Evolutionary conservation across 2,888 invertebrate genomes (phyloP), one percentile per base, ranked within the genome.

Genomic region (Linhomoeus sp.): DNA sequence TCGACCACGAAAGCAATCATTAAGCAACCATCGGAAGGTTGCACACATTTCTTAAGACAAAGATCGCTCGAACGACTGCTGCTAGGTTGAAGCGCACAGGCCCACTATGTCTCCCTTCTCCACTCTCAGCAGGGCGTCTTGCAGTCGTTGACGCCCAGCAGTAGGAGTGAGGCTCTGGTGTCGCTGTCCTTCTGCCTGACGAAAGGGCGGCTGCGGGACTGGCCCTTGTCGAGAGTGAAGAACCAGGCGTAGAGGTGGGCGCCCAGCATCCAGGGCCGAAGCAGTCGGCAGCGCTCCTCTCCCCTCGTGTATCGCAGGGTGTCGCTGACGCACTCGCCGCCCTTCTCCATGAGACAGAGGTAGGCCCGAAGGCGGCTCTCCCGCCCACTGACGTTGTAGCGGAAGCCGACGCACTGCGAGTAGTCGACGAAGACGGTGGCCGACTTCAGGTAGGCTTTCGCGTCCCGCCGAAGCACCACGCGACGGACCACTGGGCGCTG

Each of bases 391-490:
- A 44, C 25, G 37, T 22, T 37, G 41, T 52, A 61, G 48, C 60
- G 51, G 46, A 58, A 61, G n/a, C 56, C 59, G 20, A 57, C 47
- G 45, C 61, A 61, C 19, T 55, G 48, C 15, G 49, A 50, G 41
- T 61, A 57, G 38, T 56, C 55, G 38, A 58, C 52, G 56, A 55
- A 59, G 45, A 56, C 50, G 5, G 55, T 53, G 12, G 52, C 51
- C 20, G 59, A 53, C 46, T 58, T 59, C 44, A 54, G 51, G 44
- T 59, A 29, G 7, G 7, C 29, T 12, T 29, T 29, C 29, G 7
- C 29, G 29, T 9, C 29, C 29, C 7, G 7, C 29, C 29, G 26
- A 14, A 42, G 24, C 26, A 17, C 42, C 7, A 19, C 12, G 12
- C 22, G 25, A 3, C 26, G 3, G 5, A 3, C 26, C 26, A 42